Conservation (phyloP, 1,140 invertebrate species). For the Chionoecetes opilio region DNA sequence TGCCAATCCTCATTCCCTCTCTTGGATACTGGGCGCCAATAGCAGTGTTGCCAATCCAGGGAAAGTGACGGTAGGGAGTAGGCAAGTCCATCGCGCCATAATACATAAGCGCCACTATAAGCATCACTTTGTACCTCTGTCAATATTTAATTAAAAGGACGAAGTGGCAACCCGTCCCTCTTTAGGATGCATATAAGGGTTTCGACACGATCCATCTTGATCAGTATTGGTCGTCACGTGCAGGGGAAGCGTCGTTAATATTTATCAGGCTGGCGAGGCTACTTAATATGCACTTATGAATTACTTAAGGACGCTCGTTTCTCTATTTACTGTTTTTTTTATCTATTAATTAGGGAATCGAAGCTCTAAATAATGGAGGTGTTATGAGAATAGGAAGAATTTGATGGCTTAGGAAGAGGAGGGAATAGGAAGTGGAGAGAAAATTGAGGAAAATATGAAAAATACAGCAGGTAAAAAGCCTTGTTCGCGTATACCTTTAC, state of each 20-base stretch:
- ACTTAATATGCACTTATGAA: neutral
- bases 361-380: too few relatives aligned
- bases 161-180: neutral
- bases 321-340: neutral
- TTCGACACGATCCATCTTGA: neutral
- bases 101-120: neutral
- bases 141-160: neutral
- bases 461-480: neutral
- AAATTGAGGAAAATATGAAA: neutral
- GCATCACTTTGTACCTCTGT: neutral
- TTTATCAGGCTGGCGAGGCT: neutral
- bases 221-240: neutral
- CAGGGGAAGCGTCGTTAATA: neutral
- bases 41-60: neutral
- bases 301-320: neutral
- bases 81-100: neutral
- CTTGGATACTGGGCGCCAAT: neutral
- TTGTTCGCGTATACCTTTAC: too few relatives aligned
- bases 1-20: neutral
- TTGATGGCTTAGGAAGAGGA: neutral
- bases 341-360: neutral
- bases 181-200: slow-evolving; percentile 10
- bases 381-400: neutral
- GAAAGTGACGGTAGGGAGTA: neutral
- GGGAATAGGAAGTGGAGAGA: neutral